Base-by-base conservation (phyloP, 2,113 vertebrate species). In the Nanger granti region DNA sequence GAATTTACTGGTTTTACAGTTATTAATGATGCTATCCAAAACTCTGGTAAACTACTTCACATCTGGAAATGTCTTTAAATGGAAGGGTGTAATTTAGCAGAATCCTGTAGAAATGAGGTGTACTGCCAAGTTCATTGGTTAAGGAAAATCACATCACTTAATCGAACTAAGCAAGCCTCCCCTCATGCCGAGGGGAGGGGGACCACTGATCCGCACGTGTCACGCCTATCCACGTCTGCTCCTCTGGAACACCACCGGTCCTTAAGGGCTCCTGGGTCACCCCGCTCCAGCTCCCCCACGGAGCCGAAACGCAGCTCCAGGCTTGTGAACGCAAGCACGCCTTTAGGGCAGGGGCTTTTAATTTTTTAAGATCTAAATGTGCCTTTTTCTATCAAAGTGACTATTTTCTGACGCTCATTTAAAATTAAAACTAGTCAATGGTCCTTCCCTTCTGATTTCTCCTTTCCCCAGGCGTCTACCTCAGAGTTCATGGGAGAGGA, bases 51-150 rank as follows among this genome's bases (percentile, higher is more conserved):
- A 91, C 28, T n/a, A 82, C 55, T 76, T 93, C 86, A 86, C 87
- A 24, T 37, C 24, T 64, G 57, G 52, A 87, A 82, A 94, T 80
- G 54, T 34, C 79, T 84, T 91, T 57, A 91, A 92, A 89, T 90
- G 28, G 44, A 96, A 90, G 28, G 15, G 29, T 26, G 5, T 41
- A 41, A 49, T n/a, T 91, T 60, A 76, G 41, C 26, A 90, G 73
- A 93, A 29, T 62, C 57, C 47, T 83, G 17, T 9, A 90, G 59
- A 91, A 22, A 69, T 14, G 10, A 80, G 8, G n/a, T 15, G 5
- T 84, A 90, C 7, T 57, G 44, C 37, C 12, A 24, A 95, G 69
- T 54, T 86, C 8, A 79, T 14, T 34, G 55, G 64, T 73, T n/a
- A 22, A 69, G 85, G 49, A 76, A 69, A 64, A n/a, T 13, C 15